phyloP scores from a whole-genome alignment of 2,888 invertebrate species.

The Kryphioiulus occultus region DNA sequence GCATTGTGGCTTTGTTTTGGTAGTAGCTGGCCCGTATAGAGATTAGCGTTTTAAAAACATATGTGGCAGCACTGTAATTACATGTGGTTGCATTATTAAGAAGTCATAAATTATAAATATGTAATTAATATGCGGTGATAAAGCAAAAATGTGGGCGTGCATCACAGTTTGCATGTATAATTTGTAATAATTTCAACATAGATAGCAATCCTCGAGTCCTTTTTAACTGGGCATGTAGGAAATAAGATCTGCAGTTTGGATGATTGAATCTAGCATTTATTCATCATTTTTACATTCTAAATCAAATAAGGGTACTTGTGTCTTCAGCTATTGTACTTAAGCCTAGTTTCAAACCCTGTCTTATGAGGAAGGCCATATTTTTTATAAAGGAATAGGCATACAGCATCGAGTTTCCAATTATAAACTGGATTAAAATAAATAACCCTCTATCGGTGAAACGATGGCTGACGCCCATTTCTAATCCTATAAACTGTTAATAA shows the following conservation, averaged over 20 bases:
- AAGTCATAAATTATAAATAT: not conserved
- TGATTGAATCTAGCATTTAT: not conserved
- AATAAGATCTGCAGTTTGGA: not conserved
- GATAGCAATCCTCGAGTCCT: not conserved
- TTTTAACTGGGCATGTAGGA: not conserved
- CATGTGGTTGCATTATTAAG: not conserved
- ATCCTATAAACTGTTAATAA: slow-evolving; percentile 13
- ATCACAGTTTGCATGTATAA: not conserved
- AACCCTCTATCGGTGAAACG: not conserved
- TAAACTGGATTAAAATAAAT: not conserved
- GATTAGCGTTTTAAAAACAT: too few species aligned
- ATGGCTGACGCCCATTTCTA: slow-evolving; percentile 1
- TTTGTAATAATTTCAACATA: not conserved
- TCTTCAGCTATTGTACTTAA: not conserved
- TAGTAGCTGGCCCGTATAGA: too few species aligned
- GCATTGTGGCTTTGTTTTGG: too few species aligned
- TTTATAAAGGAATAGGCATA: too few species aligned
- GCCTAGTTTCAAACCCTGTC: not conserved
- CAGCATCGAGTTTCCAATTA: not conserved
- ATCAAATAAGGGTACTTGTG: not conserved
- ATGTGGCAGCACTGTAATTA: too few species aligned
- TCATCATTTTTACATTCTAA: not conserved
- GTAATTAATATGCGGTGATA: not conserved
- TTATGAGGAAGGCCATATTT: not conserved
- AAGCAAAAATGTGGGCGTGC: not conserved